Percentiles rank a stretch among this genome's conserved stretches.
These are phyloP conservation scores for Troides helena DNA, from an alignment of 2,888 invertebrate species.

Conservation along the genomic window DNA sequence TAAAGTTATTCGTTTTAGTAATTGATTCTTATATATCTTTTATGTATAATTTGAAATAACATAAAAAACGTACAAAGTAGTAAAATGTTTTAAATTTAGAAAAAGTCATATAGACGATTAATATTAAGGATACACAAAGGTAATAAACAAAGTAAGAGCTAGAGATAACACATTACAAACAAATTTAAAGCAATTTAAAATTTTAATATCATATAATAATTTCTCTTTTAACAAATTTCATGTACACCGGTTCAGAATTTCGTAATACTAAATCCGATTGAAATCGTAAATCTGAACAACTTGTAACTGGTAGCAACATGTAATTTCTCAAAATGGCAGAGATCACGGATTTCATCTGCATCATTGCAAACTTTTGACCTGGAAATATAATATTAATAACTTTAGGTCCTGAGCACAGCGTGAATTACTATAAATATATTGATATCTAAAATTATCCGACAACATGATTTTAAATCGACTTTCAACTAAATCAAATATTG, in stretches of 20 bases:
- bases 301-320: conserved; percentile 65
- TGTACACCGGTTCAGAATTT: conserved; percentile 53
- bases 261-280: conserved; percentile 58
- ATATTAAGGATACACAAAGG: no score
- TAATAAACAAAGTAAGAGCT: background rate
- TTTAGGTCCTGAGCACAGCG: no score
- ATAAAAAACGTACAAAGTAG: no score
- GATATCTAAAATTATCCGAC: no score
- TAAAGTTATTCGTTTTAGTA: no score
- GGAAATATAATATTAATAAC: conserved; percentile 34
- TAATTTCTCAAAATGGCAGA: conserved; percentile 70
- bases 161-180: background rate
- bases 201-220: background rate
- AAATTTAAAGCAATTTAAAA: background rate
- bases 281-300: conserved; percentile 56
- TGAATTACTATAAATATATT: no score
- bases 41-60: no score
- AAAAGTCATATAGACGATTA: no score
- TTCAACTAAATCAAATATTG: no score
- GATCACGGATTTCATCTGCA: conserved; percentile 79
- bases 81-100: no score
- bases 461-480: no score
- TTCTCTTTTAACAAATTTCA: conserved; percentile 46
- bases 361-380: conserved; percentile 81
- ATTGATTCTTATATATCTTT: no score